Base-by-base conservation (phyloP, 2,797 vertebrate species). In the Pantherophis vulpinus region DNA sequence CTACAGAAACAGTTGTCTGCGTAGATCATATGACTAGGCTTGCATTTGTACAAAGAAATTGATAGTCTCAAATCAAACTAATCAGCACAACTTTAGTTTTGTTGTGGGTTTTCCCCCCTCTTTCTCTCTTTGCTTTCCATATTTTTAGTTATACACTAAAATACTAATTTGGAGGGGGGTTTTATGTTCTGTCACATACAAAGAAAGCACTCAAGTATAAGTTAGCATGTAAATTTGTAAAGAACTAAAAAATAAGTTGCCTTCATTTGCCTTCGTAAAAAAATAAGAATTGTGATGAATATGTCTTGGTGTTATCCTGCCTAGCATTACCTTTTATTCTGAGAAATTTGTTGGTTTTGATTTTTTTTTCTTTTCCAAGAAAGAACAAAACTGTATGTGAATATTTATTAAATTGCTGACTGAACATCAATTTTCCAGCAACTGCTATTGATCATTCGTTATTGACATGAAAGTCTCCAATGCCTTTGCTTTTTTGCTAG, bases 401-500 rank as follows among this genome's bases (percentile, higher is more conserved):
- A 96, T 97, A 97, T 87, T 97, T 96, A 96, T 93, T 96, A 95
- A 97, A 96, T 95, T 97, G 97, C 97, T 97, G 97, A 98, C 95
- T 96, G 97, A 97, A 98, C 97, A 97, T 98, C 98, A 98, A 95
- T 98, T 98, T 98, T 97, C 92, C 88, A 96, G 97, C 97, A 97
- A 97, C 98, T 98, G 97, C 97, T 97, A 98, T 98, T 98, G 97
- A 98, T 98, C 97, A 97, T 97, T 98, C 97, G 95, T 97, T 98
- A 98, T 98, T 98, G 98, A 98, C 98, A 98, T 97, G 96, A 98
- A 98, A 97, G 97, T 97, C 98, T 97, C 97, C 83, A 94, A 97
- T 37, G 96, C 96, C 96, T 97, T 95, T 96, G 96, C 96, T 98
- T 97, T 97, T 95, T 97, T 96, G 96, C 97, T 97, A 97, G 97